A percentile compares a stretch with the other conserved stretches of the same genome.
These are phyloP conservation scores for Arctocebus calabarensis DNA, from an alignment of 2,797 vertebrate species.

Conservation along the genomic window DNA sequence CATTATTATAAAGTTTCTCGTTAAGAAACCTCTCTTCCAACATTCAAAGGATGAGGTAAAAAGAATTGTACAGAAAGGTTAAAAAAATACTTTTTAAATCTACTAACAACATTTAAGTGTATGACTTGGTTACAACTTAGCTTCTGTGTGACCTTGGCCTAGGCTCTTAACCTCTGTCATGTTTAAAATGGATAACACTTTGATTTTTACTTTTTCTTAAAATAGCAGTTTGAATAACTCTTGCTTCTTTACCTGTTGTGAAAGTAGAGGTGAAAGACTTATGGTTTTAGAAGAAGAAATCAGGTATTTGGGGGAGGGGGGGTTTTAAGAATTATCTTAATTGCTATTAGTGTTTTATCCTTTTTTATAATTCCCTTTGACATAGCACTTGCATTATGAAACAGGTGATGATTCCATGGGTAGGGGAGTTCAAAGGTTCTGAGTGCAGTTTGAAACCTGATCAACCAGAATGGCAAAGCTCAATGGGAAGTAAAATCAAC, in stretches of 20 bases:
- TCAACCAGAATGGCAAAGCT: not conserved
- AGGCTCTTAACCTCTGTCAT: not conserved
- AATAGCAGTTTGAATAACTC: not conserved
- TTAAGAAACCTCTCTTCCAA: not conserved
- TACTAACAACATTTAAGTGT: not conserved
- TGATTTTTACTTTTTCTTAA: conserved; percentile 39
- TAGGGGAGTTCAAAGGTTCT: conserved; percentile 41
- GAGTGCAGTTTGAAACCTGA: not conserved
- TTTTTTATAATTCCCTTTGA: conserved; percentile 49
- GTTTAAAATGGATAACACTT: conserved; percentile 23
- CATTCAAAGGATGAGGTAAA: conserved; percentile 20
- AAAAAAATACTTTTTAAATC: not conserved
- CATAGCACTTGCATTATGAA: not conserved
- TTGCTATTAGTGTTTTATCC: conserved; percentile 13
- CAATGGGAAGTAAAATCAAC: not conserved
- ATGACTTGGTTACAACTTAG: not conserved
- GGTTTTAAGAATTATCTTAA: not conserved
- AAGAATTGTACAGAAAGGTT: not conserved
- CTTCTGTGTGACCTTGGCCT: not conserved
- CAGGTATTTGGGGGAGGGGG: not conserved
- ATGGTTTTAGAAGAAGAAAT: not conserved
- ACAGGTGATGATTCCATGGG: not conserved
- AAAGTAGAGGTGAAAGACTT: not conserved
- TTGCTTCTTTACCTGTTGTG: not conserved
- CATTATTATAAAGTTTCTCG: not conserved